Conservation (phyloP, 1,140 invertebrate genomes). For the Bursaphelenchus mucronatus region DNA sequence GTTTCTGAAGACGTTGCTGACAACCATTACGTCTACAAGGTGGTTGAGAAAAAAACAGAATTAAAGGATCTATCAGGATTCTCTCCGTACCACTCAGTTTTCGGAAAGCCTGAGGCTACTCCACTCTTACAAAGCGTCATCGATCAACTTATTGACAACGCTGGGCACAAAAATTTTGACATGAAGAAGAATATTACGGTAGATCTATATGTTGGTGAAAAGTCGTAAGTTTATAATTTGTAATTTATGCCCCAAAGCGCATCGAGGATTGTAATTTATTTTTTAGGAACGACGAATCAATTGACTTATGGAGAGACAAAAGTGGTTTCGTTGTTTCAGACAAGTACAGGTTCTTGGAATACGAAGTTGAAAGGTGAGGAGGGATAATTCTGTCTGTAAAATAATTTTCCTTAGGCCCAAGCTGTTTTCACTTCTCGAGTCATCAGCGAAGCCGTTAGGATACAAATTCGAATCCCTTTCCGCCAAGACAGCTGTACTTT, state of each 20-base stretch:
- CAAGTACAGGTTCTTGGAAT: conserved; percentile 34
- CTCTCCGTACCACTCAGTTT: conserved; percentile 48
- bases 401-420: conserved; percentile 1
- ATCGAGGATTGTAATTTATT: conserved; percentile 7
- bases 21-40: conserved; percentile 21
- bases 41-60: conserved; percentile 30
- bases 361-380: conserved; percentile 37
- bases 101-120: conserved; percentile 37
- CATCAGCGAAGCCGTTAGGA: neutral
- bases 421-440: conserved; percentile 13
- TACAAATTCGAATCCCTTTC: conserved; percentile 6
- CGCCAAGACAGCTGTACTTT: conserved; percentile 14
- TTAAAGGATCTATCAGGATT: conserved; percentile 28
- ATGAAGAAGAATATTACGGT: conserved; percentile 40
- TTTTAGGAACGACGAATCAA: conserved; percentile 28
- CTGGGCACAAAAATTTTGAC: conserved; percentile 41
- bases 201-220: conserved; percentile 37
- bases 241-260: conserved; percentile 7
- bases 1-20: conserved; percentile 21
- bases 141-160: conserved; percentile 34
- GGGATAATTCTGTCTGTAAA: conserved; percentile 19
- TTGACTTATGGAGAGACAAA: conserved; percentile 42
- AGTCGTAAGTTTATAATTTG: conserved; percentile 17
- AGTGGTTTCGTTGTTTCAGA: conserved; percentile 42
- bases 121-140: conserved; percentile 44